phyloP scores from a whole-genome alignment of 2,113 vertebrate genomes.

The Chrysemys picta region DNA sequence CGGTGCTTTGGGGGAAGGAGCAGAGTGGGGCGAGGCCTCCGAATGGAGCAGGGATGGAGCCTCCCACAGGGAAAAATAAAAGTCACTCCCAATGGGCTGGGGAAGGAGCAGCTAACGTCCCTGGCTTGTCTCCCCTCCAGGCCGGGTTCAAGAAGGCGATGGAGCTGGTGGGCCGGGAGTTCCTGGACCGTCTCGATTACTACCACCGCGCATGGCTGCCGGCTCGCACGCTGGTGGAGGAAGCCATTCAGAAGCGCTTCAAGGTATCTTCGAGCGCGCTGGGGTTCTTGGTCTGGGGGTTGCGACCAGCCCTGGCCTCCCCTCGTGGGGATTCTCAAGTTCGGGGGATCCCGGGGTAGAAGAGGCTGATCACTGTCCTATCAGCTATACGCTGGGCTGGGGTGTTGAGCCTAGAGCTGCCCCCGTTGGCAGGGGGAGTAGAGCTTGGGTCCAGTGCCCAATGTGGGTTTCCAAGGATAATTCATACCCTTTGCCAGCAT shows the following conservation, averaged over 20 bases:
- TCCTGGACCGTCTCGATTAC: slow-evolving; percentile 87
- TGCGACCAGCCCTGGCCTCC: neutral
- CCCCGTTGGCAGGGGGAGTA: neutral
- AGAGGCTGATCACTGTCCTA: neutral
- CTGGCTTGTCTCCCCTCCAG: slow-evolving; percentile 68
- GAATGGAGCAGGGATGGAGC: no score
- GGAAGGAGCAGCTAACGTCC: neutral
- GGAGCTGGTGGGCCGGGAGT: slow-evolving; percentile 88
- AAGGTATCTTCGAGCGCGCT: slow-evolving; percentile 73
- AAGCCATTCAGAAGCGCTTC: slow-evolving; percentile 82
- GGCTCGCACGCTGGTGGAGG: slow-evolving; percentile 86
- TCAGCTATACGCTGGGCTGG: neutral
- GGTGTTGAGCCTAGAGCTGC: neutral
- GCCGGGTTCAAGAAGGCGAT: slow-evolving; percentile 87
- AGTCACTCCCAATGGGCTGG: no score
- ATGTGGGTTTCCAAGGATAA: neutral
- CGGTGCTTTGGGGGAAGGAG: no score
- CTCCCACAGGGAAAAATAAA: no score
- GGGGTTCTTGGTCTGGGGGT: neutral
- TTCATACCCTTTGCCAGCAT: neutral
- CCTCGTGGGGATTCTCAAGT: neutral
- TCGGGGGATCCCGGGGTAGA: neutral
- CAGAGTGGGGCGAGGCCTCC: no score
- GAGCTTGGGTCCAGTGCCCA: neutral
- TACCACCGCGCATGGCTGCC: slow-evolving; percentile 91